Evolutionary conservation across 2,797 vertebrate species (phyloP), one percentile per base, ranked within the genome.

Genomic region (Falco cherrug): DNA sequence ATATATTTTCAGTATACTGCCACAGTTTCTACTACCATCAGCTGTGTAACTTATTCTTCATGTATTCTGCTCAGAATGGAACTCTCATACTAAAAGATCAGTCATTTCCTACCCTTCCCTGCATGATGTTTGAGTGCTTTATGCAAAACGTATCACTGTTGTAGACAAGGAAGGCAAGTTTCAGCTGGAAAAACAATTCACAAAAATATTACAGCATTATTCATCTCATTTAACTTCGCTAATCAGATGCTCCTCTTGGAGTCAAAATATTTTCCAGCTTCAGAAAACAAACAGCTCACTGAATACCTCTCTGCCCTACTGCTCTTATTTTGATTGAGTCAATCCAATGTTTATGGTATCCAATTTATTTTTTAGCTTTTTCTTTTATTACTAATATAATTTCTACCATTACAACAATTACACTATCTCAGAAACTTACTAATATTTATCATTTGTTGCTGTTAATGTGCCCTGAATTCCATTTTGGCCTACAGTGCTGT

Each of bases 221-320:
- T 97, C 92, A 96, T 96, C 81, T 97, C 94, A 95, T 97, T 97
- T 97, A 97, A 92, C 95, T 96, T 37, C 83, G 84, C 73, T 83
- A 96, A 97, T 97, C 96, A 97, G 79, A 94, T 85, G 93, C 69
- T 96, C 67, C 87, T 96, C 54, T 86, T 56, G 41, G 87, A 96
- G 87, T 92, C 81, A 97, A 97, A 97, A 91, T 89, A 97, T 96
- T 96, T 95, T 83, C 84, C 79, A 94, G 79, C 65, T 74, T 94
- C 91, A 87, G 91, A 93, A 95, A 97, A 95, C 84, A 93, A 95
- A 95, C 84, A 85, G 86, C 73, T 96, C 84, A 89, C 70, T 94
- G 91, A 93, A 69, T 64, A 90, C 25, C 57, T 77, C 83, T 95
- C 73, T 90, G 96, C 83, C 68, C 43, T 93, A 63, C 74, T 94